Percentiles rank a stretch among this genome's conserved stretches.
Conservation (phyloP, 2,888 invertebrate species). For the Drosophila bunnanda region DNA sequence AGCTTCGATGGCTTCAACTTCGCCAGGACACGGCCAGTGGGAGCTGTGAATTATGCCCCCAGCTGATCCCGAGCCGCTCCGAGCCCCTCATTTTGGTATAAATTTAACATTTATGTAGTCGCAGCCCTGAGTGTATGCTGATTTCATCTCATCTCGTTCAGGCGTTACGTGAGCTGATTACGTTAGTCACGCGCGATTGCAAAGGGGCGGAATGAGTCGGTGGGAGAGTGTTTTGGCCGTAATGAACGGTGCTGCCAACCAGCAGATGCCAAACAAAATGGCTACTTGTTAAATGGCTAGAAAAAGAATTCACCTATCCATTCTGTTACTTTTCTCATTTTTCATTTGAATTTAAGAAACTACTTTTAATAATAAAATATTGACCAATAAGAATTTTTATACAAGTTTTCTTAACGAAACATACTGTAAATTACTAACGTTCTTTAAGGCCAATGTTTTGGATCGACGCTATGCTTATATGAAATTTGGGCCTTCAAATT, state of each 20-base stretch:
- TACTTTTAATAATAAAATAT: too few relatives aligned
- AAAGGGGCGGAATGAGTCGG: constrained; percentile 19
- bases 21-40: constrained; percentile 6
- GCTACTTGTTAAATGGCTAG: neutral
- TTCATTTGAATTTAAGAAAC: neutral
- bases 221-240: constrained; percentile 1
- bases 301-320: neutral
- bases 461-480: too few relatives aligned
- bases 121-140: constrained; percentile 72
- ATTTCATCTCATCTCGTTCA: constrained; percentile 82
- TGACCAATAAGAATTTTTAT: too few relatives aligned
- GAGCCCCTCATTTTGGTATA: constrained; percentile 61
- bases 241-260: constrained; percentile 13
- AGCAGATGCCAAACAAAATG: neutral
- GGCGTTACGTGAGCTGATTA: constrained; percentile 82
- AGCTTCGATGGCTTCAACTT: constrained; percentile 8
- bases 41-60: constrained; percentile 39
- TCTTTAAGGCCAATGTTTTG: too few relatives aligned
- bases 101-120: constrained; percentile 82
- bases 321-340: neutral
- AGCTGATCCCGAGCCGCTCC: constrained; percentile 26
- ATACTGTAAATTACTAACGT: too few relatives aligned
- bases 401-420: too few relatives aligned
- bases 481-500: too few relatives aligned
- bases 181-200: constrained; percentile 74